phyloP scores from a whole-genome alignment of 2,888 invertebrate genomes.

The Apodemia mormo region DNA sequence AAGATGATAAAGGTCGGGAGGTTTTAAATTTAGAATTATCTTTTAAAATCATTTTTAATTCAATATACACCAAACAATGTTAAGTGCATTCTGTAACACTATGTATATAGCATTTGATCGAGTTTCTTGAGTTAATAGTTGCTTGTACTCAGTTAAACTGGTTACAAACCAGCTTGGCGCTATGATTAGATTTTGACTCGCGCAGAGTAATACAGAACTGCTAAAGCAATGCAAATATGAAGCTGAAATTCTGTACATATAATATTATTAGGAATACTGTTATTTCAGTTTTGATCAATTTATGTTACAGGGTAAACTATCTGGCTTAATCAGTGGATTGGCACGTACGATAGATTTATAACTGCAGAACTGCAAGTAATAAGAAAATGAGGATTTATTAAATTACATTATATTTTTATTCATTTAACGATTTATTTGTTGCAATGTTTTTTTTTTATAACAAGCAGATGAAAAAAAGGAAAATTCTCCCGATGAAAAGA shows the following conservation, averaged over 20 bases:
- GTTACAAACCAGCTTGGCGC: slow-evolving; percentile 17
- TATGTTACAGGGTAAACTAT: background rate
- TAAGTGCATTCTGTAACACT: background rate
- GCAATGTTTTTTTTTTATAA: no score
- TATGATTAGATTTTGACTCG: slow-evolving; percentile 15
- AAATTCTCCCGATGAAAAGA: no score
- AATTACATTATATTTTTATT: no score
- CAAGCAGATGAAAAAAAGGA: no score
- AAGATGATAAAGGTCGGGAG: no score
- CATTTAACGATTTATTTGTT: no score
- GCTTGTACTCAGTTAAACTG: slow-evolving; percentile 11
- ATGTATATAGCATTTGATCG: background rate
- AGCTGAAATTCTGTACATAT: background rate
- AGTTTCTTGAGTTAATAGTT: slow-evolving; percentile 15
- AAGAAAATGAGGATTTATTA: no score
- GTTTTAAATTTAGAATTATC: no score
- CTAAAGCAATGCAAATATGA: slow-evolving; percentile 12
- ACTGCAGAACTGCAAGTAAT: no score
- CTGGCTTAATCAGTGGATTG: background rate
- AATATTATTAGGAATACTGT: background rate
- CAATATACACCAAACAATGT: background rate
- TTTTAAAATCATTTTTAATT: background rate
- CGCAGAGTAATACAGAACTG: slow-evolving; percentile 10
- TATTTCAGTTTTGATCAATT: background rate
- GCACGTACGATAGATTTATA: no score